These are phyloP conservation scores for Drosophila kuntzei DNA, from an alignment of 2,888 invertebrate genomes.

Conservation along the genomic window DNA sequence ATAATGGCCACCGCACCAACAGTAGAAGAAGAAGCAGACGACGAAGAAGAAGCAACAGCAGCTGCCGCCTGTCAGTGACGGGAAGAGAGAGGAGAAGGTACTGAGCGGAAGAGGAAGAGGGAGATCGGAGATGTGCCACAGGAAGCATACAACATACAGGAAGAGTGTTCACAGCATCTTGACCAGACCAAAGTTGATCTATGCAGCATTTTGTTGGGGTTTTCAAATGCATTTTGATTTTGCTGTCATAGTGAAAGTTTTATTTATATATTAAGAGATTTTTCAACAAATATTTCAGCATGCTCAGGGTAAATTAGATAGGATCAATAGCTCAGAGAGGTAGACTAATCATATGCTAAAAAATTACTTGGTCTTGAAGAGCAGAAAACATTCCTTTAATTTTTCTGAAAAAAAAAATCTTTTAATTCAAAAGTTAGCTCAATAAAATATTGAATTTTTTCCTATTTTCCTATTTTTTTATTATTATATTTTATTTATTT, in stretches of 20 bases:
- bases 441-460: too few relatives aligned
- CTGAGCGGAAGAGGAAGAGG: neutral
- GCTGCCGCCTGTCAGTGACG: neutral
- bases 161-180: conserved; percentile 64
- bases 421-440: too few relatives aligned
- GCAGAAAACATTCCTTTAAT: too few relatives aligned
- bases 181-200: conserved; percentile 35
- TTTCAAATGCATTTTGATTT: conserved; percentile 26
- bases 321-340: too few relatives aligned
- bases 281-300: too few relatives aligned
- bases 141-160: conserved; percentile 60
- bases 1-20: conserved; percentile 78
- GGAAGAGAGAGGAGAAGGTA: neutral
- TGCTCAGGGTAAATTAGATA: too few relatives aligned
- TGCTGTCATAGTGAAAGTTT: conserved; percentile 20
- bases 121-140: conserved; percentile 19
- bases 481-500: too few relatives aligned
- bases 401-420: too few relatives aligned
- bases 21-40: conserved; percentile 9
- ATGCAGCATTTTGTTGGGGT: conserved; percentile 29
- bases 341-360: too few relatives aligned
- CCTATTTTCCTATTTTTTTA: too few relatives aligned
- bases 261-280: neutral
- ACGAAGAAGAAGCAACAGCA: conserved; percentile 17
- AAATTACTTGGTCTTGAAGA: too few relatives aligned